Percentiles rank a stretch among this genome's conserved stretches.
Conservation (phyloP, 2,888 invertebrate genomes). For the Polymixis flavicincta region DNA sequence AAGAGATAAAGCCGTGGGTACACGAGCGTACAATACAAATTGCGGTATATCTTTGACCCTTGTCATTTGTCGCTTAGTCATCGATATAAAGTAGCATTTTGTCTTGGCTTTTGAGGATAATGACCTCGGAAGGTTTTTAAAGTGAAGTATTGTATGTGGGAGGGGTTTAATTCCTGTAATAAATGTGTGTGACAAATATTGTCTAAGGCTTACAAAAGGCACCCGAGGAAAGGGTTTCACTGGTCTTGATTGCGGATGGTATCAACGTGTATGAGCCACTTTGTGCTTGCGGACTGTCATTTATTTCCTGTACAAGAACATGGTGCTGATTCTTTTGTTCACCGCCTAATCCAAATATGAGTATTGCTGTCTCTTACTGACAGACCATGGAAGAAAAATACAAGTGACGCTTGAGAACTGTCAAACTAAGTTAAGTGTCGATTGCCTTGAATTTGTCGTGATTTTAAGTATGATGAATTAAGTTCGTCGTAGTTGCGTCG, state of each 20-base stretch:
- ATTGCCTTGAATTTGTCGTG: no score
- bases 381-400: no score
- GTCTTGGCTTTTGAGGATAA: slow-evolving; percentile 55
- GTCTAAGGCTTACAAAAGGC: slow-evolving; percentile 18
- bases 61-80: slow-evolving; percentile 67
- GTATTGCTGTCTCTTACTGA: no score
- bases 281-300: slow-evolving; percentile 5
- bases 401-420: no score
- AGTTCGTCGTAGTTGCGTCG: no score
- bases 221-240: slow-evolving; percentile 11
- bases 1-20: slow-evolving; percentile 63
- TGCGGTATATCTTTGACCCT: slow-evolving; percentile 61
- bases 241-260: slow-evolving; percentile 14
- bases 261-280: slow-evolving; percentile 6
- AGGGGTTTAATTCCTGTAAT: slow-evolving; percentile 16
- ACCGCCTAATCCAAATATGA: no score
- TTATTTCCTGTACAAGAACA: background rate
- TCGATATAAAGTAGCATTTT: slow-evolving; percentile 61
- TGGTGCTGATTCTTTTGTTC: no score
- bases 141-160: slow-evolving; percentile 16
- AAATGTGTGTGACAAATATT: slow-evolving; percentile 17
- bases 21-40: slow-evolving; percentile 63
- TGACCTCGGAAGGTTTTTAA: slow-evolving; percentile 36
- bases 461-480: no score
- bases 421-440: no score